Conservation (phyloP, 2,888 invertebrate genomes). For the Chrysolina oricalcia region DNA sequence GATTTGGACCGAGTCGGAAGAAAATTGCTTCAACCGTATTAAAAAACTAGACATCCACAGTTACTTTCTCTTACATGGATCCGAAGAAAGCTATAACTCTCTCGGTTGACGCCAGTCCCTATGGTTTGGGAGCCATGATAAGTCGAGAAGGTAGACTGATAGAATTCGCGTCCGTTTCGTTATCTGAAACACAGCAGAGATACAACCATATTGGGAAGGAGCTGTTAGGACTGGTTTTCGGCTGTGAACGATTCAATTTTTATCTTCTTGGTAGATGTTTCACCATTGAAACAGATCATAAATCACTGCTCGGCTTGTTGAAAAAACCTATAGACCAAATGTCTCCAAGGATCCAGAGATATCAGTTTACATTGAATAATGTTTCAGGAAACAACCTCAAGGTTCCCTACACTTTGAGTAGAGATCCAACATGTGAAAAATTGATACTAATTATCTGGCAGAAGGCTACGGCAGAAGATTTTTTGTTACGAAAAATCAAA, state of each 20-base stretch:
- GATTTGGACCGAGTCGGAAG: not conserved
- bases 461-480: constrained; percentile 24
- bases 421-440: constrained; percentile 31
- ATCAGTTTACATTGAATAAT: constrained; percentile 45
- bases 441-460: constrained; percentile 39
- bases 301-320: constrained; percentile 49
- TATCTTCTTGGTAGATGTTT: constrained; percentile 42
- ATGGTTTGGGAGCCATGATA: not conserved
- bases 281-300: constrained; percentile 51
- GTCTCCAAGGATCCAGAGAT: constrained; percentile 52
- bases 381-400: constrained; percentile 49
- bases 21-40: not conserved
- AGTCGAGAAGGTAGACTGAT: not conserved
- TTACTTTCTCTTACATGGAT: constrained; percentile 10
- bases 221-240: too few relatives aligned
- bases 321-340: constrained; percentile 55
- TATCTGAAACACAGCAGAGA: not conserved
- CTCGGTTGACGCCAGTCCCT: constrained; percentile 19
- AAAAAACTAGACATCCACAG: not conserved
- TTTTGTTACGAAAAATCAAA: constrained; percentile 31
- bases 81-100: not conserved
- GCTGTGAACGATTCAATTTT: constrained; percentile 53
- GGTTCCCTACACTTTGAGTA: constrained; percentile 47
- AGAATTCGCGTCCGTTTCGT: not conserved
- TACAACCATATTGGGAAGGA: constrained; percentile 6